These are phyloP conservation scores for Scylla paramamosain DNA, from an alignment of 1,140 invertebrate genomes.

Conservation along the genomic window DNA sequence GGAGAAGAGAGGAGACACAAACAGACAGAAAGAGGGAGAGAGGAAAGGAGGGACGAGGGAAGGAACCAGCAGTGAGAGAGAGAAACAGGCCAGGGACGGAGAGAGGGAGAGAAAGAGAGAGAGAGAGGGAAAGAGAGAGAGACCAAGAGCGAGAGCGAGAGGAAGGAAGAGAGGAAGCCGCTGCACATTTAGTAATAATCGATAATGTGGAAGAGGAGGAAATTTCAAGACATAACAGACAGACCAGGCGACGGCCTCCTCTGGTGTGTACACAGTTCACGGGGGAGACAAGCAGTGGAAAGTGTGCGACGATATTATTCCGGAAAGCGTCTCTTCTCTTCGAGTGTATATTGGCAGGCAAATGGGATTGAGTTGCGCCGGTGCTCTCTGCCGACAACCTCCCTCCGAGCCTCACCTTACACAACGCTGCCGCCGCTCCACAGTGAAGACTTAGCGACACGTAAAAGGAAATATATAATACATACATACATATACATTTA, in stretches of 20 bases:
- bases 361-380: not conserved
- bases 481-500: not conserved
- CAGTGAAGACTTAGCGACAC: not conserved
- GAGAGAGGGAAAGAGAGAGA: not conserved
- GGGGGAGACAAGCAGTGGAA: slow-evolving; percentile 17
- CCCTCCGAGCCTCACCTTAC: not conserved
- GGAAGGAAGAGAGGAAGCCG: slow-evolving; percentile 28
- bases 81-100: not conserved
- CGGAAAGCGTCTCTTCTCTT: slow-evolving; percentile 2
- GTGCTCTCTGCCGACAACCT: not conserved
- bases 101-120: slow-evolving; percentile 28
- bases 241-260: not conserved
- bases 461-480: not conserved
- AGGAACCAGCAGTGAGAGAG: not conserved
- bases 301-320: slow-evolving; percentile 22
- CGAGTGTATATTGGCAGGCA: slow-evolving; percentile 12
- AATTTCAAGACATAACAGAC: slow-evolving; percentile 15
- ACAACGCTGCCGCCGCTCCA: not conserved
- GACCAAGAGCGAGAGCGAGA: slow-evolving; percentile 12
- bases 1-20: not conserved
- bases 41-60: not conserved
- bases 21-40: slow-evolving; percentile 35
- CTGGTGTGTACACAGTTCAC: slow-evolving; percentile 3
- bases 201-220: slow-evolving; percentile 40
- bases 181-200: slow-evolving; percentile 40